A percentile compares a stretch with the other conserved stretches of the same genome.
Evolutionary conservation across 2,797 vertebrate species (phyloP).

Genomic region (Gobio occitaniae): DNA sequence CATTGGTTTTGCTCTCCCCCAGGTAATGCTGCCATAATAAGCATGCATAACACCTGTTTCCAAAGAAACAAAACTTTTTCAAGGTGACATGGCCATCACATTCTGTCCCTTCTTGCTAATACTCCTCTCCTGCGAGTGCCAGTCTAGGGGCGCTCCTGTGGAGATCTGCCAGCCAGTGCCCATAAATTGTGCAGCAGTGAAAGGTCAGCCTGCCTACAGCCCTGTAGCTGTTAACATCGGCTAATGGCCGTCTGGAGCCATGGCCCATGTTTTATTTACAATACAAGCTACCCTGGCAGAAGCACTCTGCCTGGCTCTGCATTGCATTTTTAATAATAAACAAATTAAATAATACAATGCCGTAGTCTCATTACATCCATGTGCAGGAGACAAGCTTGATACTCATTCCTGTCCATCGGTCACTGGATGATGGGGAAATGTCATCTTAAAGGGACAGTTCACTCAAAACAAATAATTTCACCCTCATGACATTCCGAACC

Average conservation of each 20-base stretch:
- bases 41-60: slow-evolving; percentile 5
- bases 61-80: slow-evolving; percentile 44
- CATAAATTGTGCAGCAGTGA: slow-evolving; percentile 62
- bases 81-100: slow-evolving; percentile 47
- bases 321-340: slow-evolving; percentile 26
- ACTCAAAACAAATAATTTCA: background rate
- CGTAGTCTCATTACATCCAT: background rate
- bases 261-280: slow-evolving; percentile 58
- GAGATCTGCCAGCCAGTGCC: slow-evolving; percentile 53
- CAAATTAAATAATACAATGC: background rate
- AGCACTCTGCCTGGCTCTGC: slow-evolving; percentile 4
- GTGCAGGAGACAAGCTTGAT: background rate
- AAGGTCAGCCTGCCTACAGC: slow-evolving; percentile 53
- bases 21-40: background rate
- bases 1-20: background rate
- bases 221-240: slow-evolving; percentile 51
- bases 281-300: slow-evolving; percentile 41
- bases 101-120: slow-evolving; percentile 37
- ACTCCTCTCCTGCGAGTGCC: slow-evolving; percentile 49
- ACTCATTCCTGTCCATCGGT: background rate
- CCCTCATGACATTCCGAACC: background rate
- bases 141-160: slow-evolving; percentile 42
- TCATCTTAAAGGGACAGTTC: background rate
- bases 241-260: slow-evolving; percentile 56
- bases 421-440: background rate